Percentiles rank a stretch among this genome's conserved stretches.
These are phyloP conservation scores for Microplitis deprimator DNA, from an alignment of 2,888 invertebrate species.

Conservation along the genomic window DNA sequence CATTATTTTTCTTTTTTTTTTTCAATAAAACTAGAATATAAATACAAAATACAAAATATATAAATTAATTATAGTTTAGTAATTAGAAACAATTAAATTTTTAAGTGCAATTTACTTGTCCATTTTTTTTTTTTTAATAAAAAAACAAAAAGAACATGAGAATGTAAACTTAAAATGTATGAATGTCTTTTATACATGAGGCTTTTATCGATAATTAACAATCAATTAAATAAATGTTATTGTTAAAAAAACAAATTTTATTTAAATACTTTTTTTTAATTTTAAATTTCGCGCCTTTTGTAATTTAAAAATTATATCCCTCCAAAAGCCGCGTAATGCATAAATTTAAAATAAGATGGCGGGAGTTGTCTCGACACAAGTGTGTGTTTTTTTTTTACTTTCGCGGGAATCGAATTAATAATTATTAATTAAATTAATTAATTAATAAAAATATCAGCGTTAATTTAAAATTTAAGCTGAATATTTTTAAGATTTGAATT, in stretches of 20 bases:
- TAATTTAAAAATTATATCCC: too few relatives aligned
- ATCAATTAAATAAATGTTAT: conserved; percentile 59
- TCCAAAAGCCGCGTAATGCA: too few relatives aligned
- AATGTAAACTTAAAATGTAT: conserved; percentile 28
- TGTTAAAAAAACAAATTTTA: conserved; percentile 53
- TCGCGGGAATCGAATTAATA: too few relatives aligned
- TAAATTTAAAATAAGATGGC: too few relatives aligned
- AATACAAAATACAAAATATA: too few relatives aligned
- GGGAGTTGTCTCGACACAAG: too few relatives aligned
- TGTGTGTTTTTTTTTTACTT: too few relatives aligned
- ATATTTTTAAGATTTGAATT: too few relatives aligned
- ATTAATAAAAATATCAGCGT: too few relatives aligned
- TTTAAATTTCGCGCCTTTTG: conserved; percentile 3
- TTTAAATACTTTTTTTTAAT: conserved; percentile 10
- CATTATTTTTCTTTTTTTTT: neutral
- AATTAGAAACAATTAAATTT: neutral
- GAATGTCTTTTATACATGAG: conserved; percentile 64
- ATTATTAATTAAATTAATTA: too few relatives aligned
- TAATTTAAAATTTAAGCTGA: too few relatives aligned
- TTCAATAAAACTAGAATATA: too few relatives aligned
- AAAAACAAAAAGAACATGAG: conserved; percentile 3
- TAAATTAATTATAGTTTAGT: neutral
- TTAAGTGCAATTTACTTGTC: neutral
- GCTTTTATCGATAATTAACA: conserved; percentile 57
- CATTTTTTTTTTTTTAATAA: conserved; percentile 14